A percentile compares a stretch with the other conserved stretches of the same genome.
phyloP scores from a whole-genome alignment of 92 coral and sea anemone genomes.

The Palythoa heliodiscus region DNA sequence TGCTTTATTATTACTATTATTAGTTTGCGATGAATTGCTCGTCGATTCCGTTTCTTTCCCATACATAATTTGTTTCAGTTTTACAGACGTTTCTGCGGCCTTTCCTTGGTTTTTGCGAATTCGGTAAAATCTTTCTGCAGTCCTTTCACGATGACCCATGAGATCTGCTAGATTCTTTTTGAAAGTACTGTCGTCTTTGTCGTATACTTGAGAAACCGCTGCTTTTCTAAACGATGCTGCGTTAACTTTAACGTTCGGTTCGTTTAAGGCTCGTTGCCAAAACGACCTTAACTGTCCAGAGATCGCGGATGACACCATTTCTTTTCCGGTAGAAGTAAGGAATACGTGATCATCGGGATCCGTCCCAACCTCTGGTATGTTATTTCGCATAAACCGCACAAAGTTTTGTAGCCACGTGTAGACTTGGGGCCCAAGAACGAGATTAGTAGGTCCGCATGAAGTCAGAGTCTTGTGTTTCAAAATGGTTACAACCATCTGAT shows the following conservation, averaged over 20 bases:
- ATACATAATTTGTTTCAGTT: not conserved
- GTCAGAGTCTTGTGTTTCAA: conserved; percentile 52
- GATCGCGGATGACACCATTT: conserved; percentile 54
- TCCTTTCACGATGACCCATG: not conserved
- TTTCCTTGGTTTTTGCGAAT: not conserved
- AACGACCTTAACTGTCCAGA: not conserved
- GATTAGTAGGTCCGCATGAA: conserved; percentile 45
- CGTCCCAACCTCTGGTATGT: conserved; percentile 10
- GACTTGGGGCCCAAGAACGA: conserved; percentile 45
- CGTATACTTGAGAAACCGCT: not conserved
- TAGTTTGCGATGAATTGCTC: not conserved
- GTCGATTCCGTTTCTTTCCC: not conserved
- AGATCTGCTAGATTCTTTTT: not conserved
- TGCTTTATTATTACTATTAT: not conserved
- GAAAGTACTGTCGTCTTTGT: not conserved
- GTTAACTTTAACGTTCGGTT: not conserved
- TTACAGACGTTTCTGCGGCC: not conserved
- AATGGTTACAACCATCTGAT: conserved; percentile 47
- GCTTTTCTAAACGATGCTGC: not conserved
- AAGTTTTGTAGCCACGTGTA: conserved; percentile 38
- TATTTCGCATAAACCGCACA: conserved; percentile 39
- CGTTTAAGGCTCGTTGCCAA: not conserved
- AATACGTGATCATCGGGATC: conserved; percentile 37
- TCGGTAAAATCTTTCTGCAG: not conserved
- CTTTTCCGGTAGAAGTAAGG: conserved; percentile 41